phyloP scores from a whole-genome alignment of 1,140 invertebrate species.

The Bradysia coprophila region DNA sequence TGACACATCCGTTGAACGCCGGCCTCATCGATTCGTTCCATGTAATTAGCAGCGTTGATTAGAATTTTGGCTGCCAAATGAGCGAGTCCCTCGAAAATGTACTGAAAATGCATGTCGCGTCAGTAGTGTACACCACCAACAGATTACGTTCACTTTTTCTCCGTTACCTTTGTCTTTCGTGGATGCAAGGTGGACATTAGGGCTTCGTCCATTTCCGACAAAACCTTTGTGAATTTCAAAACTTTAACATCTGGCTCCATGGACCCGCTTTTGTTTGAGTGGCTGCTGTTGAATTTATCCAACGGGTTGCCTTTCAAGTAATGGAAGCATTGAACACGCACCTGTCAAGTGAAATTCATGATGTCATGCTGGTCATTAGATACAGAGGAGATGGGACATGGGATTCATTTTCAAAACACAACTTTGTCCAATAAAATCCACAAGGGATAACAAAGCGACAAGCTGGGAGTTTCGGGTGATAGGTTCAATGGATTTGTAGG shows the following conservation, averaged over 20 bases:
- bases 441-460: too few relatives aligned
- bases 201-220: slow-evolving; percentile 61
- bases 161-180: slow-evolving; percentile 56
- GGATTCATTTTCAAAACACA: too few relatives aligned
- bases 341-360: slow-evolving; percentile 17
- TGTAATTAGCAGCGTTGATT: slow-evolving; percentile 62
- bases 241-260: slow-evolving; percentile 69
- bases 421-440: too few relatives aligned
- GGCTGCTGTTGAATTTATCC: slow-evolving; percentile 7
- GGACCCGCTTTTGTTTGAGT: slow-evolving; percentile 25
- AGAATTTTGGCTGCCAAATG: slow-evolving; percentile 71
- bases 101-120: slow-evolving; percentile 54
- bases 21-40: slow-evolving; percentile 60
- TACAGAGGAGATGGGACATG: background rate
- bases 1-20: slow-evolving; percentile 68
- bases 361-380: background rate
- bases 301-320: slow-evolving; percentile 42
- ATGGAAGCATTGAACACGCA: slow-evolving; percentile 87
- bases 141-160: background rate
- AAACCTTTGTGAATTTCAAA: slow-evolving; percentile 57
- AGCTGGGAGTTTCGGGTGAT: too few relatives aligned
- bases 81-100: slow-evolving; percentile 86
- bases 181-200: slow-evolving; percentile 50
- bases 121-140: background rate
- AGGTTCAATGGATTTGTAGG: too few relatives aligned